Evolutionary conservation across 2,888 invertebrate genomes (phyloP).

Genomic region (Mesochorus sp.): DNA sequence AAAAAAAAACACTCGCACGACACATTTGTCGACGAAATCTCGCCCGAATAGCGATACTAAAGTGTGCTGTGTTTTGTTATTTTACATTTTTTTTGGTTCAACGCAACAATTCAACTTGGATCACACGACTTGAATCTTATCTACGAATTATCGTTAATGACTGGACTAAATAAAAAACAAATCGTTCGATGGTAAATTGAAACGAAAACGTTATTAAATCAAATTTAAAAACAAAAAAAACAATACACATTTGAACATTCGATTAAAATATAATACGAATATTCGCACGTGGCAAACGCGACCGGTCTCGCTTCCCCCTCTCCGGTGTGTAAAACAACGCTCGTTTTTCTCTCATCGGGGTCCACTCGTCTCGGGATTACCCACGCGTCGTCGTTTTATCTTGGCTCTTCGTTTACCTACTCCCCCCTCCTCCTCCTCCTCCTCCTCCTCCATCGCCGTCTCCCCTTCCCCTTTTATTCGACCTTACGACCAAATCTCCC

Average conservation of each 20-base stretch:
- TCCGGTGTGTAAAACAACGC: conserved; percentile 66
- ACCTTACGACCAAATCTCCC: conserved; percentile 35
- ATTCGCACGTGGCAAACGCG: conserved; percentile 62
- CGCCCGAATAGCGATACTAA: conserved; percentile 64
- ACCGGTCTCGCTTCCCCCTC: conserved; percentile 69
- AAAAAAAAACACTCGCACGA: neutral
- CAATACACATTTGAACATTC: conserved; percentile 21
- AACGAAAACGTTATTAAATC: conserved; percentile 54
- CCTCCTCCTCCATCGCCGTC: conserved; percentile 55
- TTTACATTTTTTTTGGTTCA: conserved; percentile 65
- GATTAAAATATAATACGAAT: conserved; percentile 54
- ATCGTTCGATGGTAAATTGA: neutral
- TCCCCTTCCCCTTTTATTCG: conserved; percentile 65
- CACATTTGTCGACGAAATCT: neutral
- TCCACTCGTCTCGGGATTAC: conserved; percentile 60
- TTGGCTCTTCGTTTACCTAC: conserved; percentile 61
- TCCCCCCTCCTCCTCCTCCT: conserved; percentile 68
- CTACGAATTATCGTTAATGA: neutral
- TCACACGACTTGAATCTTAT: neutral
- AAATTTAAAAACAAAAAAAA: conserved; percentile 18
- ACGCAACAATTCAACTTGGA: conserved; percentile 38
- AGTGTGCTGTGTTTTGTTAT: conserved; percentile 70
- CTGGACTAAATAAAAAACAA: neutral
- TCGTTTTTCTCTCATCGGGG: conserved; percentile 62
- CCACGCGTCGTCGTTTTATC: conserved; percentile 61